Evolutionary conservation across 2,797 vertebrate species (phyloP).

Genomic region (Typhlichthys subterraneus): DNA sequence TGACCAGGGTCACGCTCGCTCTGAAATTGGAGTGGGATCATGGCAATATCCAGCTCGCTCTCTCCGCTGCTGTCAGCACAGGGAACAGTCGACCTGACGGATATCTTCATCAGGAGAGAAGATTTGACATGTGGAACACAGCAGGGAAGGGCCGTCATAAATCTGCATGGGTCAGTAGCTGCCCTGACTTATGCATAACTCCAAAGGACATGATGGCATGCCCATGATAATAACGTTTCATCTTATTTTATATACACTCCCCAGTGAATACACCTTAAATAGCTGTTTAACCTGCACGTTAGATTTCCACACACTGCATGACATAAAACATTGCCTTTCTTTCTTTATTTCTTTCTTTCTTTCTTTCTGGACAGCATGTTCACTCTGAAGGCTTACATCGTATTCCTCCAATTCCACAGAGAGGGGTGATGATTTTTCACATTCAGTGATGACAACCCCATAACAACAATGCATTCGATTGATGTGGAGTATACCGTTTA

Average conservation of each 20-base stretch:
- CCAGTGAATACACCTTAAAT: slow-evolving; percentile 31
- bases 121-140: slow-evolving; percentile 58
- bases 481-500: slow-evolving; percentile 44
- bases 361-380: slow-evolving; percentile 33
- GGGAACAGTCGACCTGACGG: slow-evolving; percentile 57
- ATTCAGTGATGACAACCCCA: slow-evolving; percentile 58
- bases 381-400: slow-evolving; percentile 42
- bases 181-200: slow-evolving; percentile 33
- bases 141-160: slow-evolving; percentile 37
- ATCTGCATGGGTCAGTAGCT: slow-evolving; percentile 43
- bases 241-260: no score
- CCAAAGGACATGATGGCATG: slow-evolving; percentile 22
- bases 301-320: not conserved
- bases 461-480: slow-evolving; percentile 48
- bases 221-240: no score
- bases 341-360: not conserved
- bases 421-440: slow-evolving; percentile 46
- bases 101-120: slow-evolving; percentile 67
- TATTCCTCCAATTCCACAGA: slow-evolving; percentile 50
- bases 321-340: not conserved
- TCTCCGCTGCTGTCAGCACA: slow-evolving; percentile 50
- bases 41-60: slow-evolving; percentile 61
- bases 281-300: slow-evolving; percentile 23
- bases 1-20: slow-evolving; percentile 60
- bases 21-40: slow-evolving; percentile 75